Percentiles rank a stretch among this genome's conserved stretches.
Evolutionary conservation across 2,888 invertebrate genomes (phyloP).

Genomic region (Apotomis betuletana): DNA sequence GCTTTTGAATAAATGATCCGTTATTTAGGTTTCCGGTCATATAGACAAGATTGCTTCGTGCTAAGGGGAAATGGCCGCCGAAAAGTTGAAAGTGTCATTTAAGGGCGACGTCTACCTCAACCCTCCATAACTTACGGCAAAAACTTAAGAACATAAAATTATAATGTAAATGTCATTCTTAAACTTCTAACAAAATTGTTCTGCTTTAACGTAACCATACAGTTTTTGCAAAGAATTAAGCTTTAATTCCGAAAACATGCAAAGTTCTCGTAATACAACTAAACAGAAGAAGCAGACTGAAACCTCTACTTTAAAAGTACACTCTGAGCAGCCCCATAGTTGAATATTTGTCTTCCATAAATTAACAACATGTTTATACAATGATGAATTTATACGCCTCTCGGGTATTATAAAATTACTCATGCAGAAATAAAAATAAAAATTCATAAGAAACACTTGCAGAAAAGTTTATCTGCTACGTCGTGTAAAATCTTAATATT

Average conservation of each 20-base stretch:
- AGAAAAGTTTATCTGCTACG: neutral
- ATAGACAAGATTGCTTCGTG: neutral
- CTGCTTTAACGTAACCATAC: too few relatives aligned
- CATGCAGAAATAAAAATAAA: neutral
- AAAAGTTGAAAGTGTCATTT: neutral
- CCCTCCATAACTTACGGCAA: too few relatives aligned
- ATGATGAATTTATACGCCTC: constrained; percentile 15
- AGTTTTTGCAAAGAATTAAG: too few relatives aligned
- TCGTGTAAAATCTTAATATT: neutral
- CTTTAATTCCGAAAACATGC: too few relatives aligned
- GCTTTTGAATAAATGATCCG: neutral
- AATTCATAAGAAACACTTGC: neutral
- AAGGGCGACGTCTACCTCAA: neutral
- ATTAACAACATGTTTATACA: neutral
- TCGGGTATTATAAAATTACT: constrained; percentile 2
- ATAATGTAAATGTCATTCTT: too few relatives aligned
- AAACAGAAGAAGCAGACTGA: too few relatives aligned
- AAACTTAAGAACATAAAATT: too few relatives aligned
- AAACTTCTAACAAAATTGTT: too few relatives aligned
- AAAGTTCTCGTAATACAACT: too few relatives aligned
- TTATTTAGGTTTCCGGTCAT: neutral
- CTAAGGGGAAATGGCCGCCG: neutral
- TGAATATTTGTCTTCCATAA: too few relatives aligned
- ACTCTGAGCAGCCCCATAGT: neutral
- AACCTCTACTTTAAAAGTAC: too few relatives aligned